Conservation (phyloP, 2,888 invertebrate genomes). For the Phengaris arion region DNA sequence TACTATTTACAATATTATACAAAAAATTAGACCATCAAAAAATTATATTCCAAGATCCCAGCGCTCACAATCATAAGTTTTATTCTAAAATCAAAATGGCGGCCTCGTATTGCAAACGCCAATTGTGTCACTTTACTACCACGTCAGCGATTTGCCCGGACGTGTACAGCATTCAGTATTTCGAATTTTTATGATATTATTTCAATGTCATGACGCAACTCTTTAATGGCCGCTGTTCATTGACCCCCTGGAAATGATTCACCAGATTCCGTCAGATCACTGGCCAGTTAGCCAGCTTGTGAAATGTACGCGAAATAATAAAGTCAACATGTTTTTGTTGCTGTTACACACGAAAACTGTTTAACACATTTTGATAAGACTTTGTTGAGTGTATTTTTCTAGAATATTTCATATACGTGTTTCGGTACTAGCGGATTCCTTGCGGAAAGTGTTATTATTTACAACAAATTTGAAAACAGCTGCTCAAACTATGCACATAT, state of each 20-base stretch:
- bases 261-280: conserved; percentile 18
- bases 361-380: not conserved
- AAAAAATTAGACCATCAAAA: too few relatives aligned
- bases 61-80: conserved; percentile 23
- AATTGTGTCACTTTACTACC: conserved; percentile 5
- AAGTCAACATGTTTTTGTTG: conserved; percentile 13
- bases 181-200: conserved; percentile 15
- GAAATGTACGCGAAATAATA: conserved; percentile 6
- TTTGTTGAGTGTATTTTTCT: not conserved
- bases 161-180: conserved; percentile 7
- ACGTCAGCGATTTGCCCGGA: conserved; percentile 10
- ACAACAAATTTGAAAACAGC: too few relatives aligned
- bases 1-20: too few relatives aligned
- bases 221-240: conserved; percentile 6
- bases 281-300: conserved; percentile 4
- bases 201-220: conserved; percentile 17
- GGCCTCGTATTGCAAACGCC: conserved; percentile 8
- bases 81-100: conserved; percentile 18
- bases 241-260: conserved; percentile 1
- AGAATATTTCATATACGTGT: not conserved
- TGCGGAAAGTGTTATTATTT: too few relatives aligned
- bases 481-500: too few relatives aligned
- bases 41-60: not conserved
- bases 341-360: not conserved
- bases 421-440: not conserved